Base-by-base conservation (phyloP, 2,113 vertebrate genomes). In the Trogon surrucura region DNA sequence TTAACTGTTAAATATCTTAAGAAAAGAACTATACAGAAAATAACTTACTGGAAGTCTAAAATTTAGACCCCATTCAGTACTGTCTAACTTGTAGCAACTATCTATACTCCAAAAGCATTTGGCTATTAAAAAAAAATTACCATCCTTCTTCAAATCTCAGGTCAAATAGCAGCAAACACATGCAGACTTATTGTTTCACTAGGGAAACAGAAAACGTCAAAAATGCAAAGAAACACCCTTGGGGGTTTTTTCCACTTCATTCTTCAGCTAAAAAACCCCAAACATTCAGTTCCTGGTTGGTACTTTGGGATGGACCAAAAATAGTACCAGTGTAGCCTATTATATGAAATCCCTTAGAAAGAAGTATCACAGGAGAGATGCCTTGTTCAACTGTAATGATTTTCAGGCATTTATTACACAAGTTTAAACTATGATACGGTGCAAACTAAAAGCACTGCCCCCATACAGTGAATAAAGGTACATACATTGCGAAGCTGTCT, bases 401-500 rank as follows among this genome's bases (percentile, higher is more conserved):
- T 9, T 44, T 19, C 19, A 36, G 27, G 18, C 26, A n/a, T 71
- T 79, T 44, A 47, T 32, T 6, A 26, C 13, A 48, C 51, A 78
- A 27, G 8, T 47, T 85, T n/a, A n/a, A 87, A 19, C 2, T n/a
- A 51, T 47, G 11, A 20, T 6, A 47, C 22, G 74, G 45, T 66
- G 50, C 22, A 70, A 70, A 50, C 3, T 5, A 47, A 90, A 74
- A 0, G 18, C n/a, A 53, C 51, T 66, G 61, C 32, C 70, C 1
- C n/a, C n/a, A 14, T 1, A 12, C 0, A 66, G 41, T 13, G 73
- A n/a, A 25, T 34, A 44, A 22, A 2, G 38, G 38, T 48, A 96
- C 98, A 80, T 96, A 99, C 99, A 97, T 98, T 98, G 50, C 99
- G 99, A 71, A 99, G 97, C 15, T 99, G 98, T 80, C 98, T 96